These are phyloP conservation scores for Zoroaster sp. DNA, from an alignment of 53 echinoderm and acorn worm species.

Conservation along the genomic window DNA sequence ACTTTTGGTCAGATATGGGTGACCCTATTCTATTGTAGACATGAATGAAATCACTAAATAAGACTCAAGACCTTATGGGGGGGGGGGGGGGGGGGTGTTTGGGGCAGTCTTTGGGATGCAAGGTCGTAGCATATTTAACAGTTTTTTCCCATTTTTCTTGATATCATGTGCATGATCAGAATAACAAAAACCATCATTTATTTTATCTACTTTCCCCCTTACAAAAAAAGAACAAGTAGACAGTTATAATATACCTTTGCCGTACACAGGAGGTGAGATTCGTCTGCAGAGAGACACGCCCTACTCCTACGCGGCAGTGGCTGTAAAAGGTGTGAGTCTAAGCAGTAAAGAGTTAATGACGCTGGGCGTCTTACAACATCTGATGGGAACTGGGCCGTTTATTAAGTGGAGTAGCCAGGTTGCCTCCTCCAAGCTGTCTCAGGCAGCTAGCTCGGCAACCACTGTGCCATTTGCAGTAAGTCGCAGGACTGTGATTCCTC, in stretches of 20 bases:
- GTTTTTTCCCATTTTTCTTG: too few relatives aligned
- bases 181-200: too few relatives aligned
- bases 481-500: too few relatives aligned
- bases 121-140: too few relatives aligned
- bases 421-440: conserved; percentile 73
- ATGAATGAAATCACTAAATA: too few relatives aligned
- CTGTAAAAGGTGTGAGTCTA: conserved; percentile 71
- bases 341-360: conserved; percentile 77
- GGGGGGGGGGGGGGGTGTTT: too few relatives aligned
- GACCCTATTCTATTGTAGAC: not conserved
- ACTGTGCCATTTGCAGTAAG: conserved; percentile 84
- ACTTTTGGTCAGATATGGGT: not conserved
- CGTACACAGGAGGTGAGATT: conserved; percentile 71
- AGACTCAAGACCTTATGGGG: too few relatives aligned
- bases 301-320: conserved; percentile 78
- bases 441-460: conserved; percentile 77
- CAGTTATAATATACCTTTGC: not conserved
- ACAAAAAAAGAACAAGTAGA: too few relatives aligned
- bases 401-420: conserved; percentile 87
- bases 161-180: too few relatives aligned
- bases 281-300: conserved; percentile 64
- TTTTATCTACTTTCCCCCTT: too few relatives aligned
- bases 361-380: conserved; percentile 79
- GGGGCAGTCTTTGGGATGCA: too few relatives aligned
- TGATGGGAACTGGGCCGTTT: conserved; percentile 80